Conservation (phyloP, 2,113 vertebrate species). For the Grantiella picta region DNA sequence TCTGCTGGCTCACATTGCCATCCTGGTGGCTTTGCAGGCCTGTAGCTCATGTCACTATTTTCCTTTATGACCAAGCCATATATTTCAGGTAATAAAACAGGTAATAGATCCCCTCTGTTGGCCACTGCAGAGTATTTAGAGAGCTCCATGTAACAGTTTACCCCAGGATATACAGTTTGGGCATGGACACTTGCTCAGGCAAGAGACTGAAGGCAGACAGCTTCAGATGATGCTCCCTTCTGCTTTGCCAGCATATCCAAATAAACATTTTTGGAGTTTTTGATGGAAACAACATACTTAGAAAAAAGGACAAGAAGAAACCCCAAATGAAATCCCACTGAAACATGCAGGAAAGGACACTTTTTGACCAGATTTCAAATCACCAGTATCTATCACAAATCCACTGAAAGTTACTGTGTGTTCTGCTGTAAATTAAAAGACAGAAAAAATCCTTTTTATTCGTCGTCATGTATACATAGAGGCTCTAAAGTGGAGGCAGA, state of each 20-base stretch:
- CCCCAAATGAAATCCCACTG: rapidly evolving
- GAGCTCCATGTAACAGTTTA: not conserved
- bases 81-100: not conserved
- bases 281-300: not conserved
- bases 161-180: not conserved
- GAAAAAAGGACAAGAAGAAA: not conserved
- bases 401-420: not conserved
- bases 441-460: not conserved
- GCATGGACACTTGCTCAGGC: not conserved
- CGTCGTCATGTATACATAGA: not conserved
- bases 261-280: not conserved
- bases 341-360: not conserved
- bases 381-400: not conserved
- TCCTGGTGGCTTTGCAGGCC: not conserved
- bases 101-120: not conserved
- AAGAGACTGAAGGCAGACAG: not conserved
- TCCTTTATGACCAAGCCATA: not conserved
- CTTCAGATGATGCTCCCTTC: not conserved
- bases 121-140: not conserved
- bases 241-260: not conserved
- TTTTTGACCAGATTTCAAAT: not conserved
- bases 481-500: not conserved
- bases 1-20: not conserved
- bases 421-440: not conserved
- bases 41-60: not conserved